Percentiles rank a stretch among this genome's conserved stretches.
phyloP scores from a whole-genome alignment of 2,888 invertebrate genomes.

The Aphrophora alni region DNA sequence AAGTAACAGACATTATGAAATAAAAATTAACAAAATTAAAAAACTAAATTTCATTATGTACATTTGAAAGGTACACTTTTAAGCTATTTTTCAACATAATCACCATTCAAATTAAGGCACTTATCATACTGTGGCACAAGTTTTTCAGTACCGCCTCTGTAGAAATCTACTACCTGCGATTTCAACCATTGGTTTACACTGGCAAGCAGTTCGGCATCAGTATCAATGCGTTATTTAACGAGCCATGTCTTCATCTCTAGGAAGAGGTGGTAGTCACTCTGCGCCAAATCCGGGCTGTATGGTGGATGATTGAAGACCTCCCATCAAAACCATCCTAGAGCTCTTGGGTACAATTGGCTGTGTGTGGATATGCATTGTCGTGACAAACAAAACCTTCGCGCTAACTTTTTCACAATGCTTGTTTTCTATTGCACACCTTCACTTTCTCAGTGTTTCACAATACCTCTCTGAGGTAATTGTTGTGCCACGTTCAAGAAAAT shows the following conservation, averaged over 20 bases:
- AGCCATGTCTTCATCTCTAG: constrained; percentile 37
- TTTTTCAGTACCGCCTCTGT: not conserved
- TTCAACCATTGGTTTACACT: not conserved
- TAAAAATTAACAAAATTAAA: too few species aligned
- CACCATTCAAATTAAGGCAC: constrained; percentile 20
- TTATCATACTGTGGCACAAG: constrained; percentile 19
- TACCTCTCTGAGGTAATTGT: constrained; percentile 34
- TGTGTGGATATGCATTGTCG: constrained; percentile 40
- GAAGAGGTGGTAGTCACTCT: constrained; percentile 32
- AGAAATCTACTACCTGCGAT: constrained; percentile 3
- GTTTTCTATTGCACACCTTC: constrained; percentile 30
- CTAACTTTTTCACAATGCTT: constrained; percentile 30
- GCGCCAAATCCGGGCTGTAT: not conserved
- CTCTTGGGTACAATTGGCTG: not conserved
- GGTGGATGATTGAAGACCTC: constrained; percentile 28
- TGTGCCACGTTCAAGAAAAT: constrained; percentile 36
- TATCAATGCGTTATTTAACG: constrained; percentile 30
- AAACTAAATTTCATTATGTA: not conserved
- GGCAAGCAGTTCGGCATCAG: not conserved
- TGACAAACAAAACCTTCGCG: constrained; percentile 27
- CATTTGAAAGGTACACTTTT: not conserved
- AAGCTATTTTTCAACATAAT: constrained; percentile 19
- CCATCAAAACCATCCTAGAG: constrained; percentile 20
- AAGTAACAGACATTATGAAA: too few species aligned
- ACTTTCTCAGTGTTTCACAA: constrained; percentile 35